These are phyloP conservation scores for Baronia brevicornis DNA, from an alignment of 2,888 invertebrate species.

Conservation along the genomic window DNA sequence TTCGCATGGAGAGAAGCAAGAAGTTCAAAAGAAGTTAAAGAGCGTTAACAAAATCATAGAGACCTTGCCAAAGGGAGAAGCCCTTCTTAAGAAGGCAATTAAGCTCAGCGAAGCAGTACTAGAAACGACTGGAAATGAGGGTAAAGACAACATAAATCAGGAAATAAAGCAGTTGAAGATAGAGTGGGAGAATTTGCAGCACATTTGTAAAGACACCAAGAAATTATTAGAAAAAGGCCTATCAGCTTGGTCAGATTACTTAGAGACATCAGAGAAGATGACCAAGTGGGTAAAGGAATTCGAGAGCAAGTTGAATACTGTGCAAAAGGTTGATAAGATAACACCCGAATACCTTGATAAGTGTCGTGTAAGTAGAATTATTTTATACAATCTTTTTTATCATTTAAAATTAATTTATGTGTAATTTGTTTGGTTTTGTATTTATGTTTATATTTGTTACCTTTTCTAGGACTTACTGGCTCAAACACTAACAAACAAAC, in stretches of 20 bases:
- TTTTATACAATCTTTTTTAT: slow-evolving; percentile 6
- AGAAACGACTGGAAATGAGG: slow-evolving; percentile 86
- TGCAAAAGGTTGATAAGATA: slow-evolving; percentile 83
- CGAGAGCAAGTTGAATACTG: slow-evolving; percentile 77
- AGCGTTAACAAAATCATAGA: slow-evolving; percentile 82
- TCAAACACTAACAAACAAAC: slow-evolving; percentile 85
- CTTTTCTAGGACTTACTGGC: slow-evolving; percentile 77
- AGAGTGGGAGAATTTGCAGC: slow-evolving; percentile 89
- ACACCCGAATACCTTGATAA: slow-evolving; percentile 85
- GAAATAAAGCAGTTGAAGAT: slow-evolving; percentile 87
- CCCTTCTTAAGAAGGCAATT: slow-evolving; percentile 82
- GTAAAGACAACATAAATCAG: slow-evolving; percentile 86
- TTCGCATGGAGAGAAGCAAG: slow-evolving; percentile 90
- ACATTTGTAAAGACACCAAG: slow-evolving; percentile 85
- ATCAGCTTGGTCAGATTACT: slow-evolving; percentile 87
- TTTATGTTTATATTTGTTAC: neutral
- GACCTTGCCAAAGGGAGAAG: slow-evolving; percentile 82
- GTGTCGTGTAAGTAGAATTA: slow-evolving; percentile 77
- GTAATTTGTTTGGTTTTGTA: neutral
- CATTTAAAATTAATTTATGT: slow-evolving; percentile 2
- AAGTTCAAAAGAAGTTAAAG: slow-evolving; percentile 83
- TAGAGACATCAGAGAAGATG: slow-evolving; percentile 82
- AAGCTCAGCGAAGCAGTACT: slow-evolving; percentile 84
- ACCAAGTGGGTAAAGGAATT: slow-evolving; percentile 84
- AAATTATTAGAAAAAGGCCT: slow-evolving; percentile 84